phyloP scores from a whole-genome alignment of 37 sponge, comb jelly and placozoan species.

The Ephydatia muelleri region DNA sequence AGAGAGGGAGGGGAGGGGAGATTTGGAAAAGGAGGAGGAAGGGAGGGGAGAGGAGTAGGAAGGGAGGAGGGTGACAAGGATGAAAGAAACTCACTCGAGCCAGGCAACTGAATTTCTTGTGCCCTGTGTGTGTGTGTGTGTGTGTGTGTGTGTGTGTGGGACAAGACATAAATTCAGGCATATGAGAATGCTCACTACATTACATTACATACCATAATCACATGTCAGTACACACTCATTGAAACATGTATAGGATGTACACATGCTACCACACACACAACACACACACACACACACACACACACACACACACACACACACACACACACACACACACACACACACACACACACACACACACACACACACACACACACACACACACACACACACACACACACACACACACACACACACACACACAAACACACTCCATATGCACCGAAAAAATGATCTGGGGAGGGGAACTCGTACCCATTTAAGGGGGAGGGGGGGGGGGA shows the following conservation, averaged over 20 bases:
- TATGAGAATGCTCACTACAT: not conserved
- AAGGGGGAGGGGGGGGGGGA: too few relatives aligned
- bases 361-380: not conserved
- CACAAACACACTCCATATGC: not conserved
- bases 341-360: conserved; percentile 5
- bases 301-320: conserved; percentile 18
- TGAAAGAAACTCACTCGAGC: conserved; percentile 58
- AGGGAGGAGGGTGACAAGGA: conserved; percentile 21
- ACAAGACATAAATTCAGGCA: not conserved
- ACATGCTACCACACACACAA: too few relatives aligned
- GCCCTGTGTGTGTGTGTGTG: not conserved
- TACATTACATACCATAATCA: not conserved
- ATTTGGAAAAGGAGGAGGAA: conserved; percentile 55
- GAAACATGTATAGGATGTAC: not conserved
- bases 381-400: not conserved
- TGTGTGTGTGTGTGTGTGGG: conserved; percentile 4
- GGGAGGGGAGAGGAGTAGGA: conserved; percentile 49
- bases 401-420: conserved; percentile 12
- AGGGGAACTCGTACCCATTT: too few relatives aligned
- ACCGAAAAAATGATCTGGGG: too few relatives aligned
- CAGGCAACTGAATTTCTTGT: not conserved
- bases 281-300: conserved; percentile 7
- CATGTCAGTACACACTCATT: not conserved
- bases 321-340: conserved; percentile 19
- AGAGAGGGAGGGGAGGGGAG: not conserved